Evolutionary conservation across 2,888 invertebrate genomes (phyloP).

Genomic region (Rhynchonema sp.): DNA sequence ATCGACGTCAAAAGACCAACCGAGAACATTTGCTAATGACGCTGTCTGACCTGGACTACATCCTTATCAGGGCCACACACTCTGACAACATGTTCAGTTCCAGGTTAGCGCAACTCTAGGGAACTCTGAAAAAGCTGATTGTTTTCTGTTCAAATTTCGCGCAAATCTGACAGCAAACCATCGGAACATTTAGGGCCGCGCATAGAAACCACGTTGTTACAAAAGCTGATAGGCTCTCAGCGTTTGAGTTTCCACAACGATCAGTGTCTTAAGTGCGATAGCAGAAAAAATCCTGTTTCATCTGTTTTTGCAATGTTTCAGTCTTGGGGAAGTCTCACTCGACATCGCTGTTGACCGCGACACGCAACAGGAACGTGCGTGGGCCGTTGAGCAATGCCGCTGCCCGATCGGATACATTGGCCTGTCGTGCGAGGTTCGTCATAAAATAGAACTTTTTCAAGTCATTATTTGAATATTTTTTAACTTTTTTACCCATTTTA

Average conservation of each 20-base stretch:
- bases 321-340: conserved; percentile 61
- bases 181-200: too few species aligned
- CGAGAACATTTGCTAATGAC: conserved; percentile 75
- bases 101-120: conserved; percentile 14
- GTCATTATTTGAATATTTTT: too few species aligned
- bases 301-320: too few species aligned
- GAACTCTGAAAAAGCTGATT: too few species aligned
- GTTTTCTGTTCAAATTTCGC: too few species aligned
- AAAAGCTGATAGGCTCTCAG: too few species aligned
- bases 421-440: conserved; percentile 36
- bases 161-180: too few species aligned
- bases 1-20: conserved; percentile 53
- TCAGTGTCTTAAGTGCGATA: too few species aligned
- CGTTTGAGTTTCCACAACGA: too few species aligned
- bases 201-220: too few species aligned
- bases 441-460: background rate
- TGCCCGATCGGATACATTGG: conserved; percentile 39
- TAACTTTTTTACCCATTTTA: too few species aligned
- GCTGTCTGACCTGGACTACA: conserved; percentile 62
- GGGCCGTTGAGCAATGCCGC: conserved; percentile 36
- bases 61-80: conserved; percentile 71
- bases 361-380: conserved; percentile 56
- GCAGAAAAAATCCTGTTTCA: too few species aligned
- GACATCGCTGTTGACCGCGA: conserved; percentile 59
- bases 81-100: background rate